phyloP scores from a whole-genome alignment of 2,113 vertebrate genomes.

The Ptilorrhoa leucosticta region DNA sequence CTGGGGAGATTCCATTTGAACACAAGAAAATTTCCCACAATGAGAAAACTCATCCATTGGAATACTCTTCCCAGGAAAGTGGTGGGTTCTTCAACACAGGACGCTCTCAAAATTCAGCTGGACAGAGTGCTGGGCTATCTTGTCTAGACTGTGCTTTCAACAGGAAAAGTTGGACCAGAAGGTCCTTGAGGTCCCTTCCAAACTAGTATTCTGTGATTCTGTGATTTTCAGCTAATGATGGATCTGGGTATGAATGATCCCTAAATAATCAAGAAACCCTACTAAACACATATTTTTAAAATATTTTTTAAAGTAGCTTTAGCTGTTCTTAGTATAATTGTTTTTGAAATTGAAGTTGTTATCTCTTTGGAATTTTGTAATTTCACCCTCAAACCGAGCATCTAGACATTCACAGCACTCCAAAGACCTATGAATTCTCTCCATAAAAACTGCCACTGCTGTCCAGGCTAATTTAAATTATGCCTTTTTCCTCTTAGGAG shows the following conservation, averaged over 20 bases:
- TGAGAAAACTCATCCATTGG: background rate
- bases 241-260: background rate
- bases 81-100: background rate
- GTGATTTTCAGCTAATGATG: background rate
- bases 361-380: background rate
- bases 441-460: background rate
- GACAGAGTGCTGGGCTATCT: background rate
- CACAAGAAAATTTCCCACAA: background rate
- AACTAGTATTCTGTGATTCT: background rate
- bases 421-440: background rate
- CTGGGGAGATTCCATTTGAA: background rate
- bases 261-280: conserved; percentile 1
- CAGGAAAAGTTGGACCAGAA: background rate
- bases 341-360: conserved; percentile 7
- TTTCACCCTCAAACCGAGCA: background rate
- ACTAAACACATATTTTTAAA: background rate
- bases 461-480: conserved; percentile 54
- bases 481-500: conserved; percentile 29
- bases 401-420: background rate
- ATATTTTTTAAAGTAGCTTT: background rate
- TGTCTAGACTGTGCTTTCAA: background rate
- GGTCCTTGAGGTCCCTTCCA: background rate
- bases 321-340: background rate
- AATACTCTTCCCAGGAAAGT: background rate
- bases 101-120: too few relatives aligned